Percentiles rank a stretch among this genome's conserved stretches.
Evolutionary conservation across 2,888 invertebrate genomes (phyloP).

Genomic region (Pristionchus arcanus): DNA sequence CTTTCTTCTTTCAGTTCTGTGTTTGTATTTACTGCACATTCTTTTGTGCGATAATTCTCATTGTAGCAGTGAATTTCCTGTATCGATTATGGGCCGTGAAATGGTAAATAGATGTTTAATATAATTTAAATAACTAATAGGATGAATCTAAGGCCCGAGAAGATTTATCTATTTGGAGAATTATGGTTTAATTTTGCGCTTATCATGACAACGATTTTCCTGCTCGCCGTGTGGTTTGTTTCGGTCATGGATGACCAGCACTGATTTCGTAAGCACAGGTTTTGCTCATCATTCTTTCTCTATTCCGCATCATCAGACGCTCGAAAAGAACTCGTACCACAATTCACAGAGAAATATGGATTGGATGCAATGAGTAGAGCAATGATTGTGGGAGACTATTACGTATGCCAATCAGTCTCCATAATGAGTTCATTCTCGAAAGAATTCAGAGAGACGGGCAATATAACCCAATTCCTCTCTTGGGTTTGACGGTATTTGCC

Average conservation of each 20-base stretch:
- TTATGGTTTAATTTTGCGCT: background rate
- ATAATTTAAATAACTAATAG: too few species aligned
- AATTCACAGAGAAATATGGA: background rate
- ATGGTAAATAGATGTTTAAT: background rate
- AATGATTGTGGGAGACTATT: background rate
- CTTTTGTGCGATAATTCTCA: slow-evolving; percentile 17
- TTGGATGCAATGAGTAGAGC: background rate
- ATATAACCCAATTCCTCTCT: background rate
- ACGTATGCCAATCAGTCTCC: background rate
- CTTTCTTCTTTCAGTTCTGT: background rate
- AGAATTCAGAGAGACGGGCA: background rate
- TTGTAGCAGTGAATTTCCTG: background rate
- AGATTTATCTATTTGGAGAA: background rate
- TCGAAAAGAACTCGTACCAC: background rate
- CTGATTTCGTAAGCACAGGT: background rate
- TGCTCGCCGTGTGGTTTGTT: background rate
- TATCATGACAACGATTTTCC: background rate
- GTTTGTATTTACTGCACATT: slow-evolving; percentile 28
- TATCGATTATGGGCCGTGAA: slow-evolving; percentile 12
- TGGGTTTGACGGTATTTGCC: background rate
- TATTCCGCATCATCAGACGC: background rate
- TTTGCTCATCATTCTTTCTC: background rate
- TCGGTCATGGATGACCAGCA: too few species aligned
- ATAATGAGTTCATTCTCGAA: background rate
- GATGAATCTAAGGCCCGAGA: background rate